Evolutionary conservation across 2,113 vertebrate genomes (phyloP), one percentile per base, ranked within the genome.

Genomic region (Gambusia holbrooki): DNA sequence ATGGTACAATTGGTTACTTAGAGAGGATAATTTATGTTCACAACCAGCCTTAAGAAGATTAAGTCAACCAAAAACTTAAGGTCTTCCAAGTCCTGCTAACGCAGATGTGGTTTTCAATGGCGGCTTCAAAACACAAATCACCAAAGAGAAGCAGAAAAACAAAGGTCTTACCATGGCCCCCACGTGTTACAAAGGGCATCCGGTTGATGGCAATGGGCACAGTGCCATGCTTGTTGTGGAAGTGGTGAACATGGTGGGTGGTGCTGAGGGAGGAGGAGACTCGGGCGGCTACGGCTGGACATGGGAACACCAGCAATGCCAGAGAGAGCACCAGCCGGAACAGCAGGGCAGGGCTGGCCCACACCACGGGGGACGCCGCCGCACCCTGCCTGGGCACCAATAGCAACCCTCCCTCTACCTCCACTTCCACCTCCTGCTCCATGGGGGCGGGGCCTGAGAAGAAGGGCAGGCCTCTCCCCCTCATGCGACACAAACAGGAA

Each of bases 161-260:
- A 32, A 6, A 9, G 51, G 22, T 73, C 97, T 96, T 96, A 98
- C 96, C 96, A 91, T 98, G 96, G 69, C 96, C 96, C 89, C 96
- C 96, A 84, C 97, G 95, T 71, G 96, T 96, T 87, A 97, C 95
- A 89, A 98, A 97, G 93, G 96, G 96, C 94, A 96, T 96, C 91
- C 97, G 94, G 95, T 98, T 97, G 95, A 98, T 98, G 93, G 96
- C 96, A 93, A 98, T 96, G 90, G 97, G 97, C 92, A 96, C 96
- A 30, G 96, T 96, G 85, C 96, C 96, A 86, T 97, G 96, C 88
- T 97, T 97, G 92, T 95, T 97, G 94, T 98, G 96, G 93, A 98
- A 97, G 93, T 98, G 96, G 92, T 97, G 96, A 84, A 97, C 96
- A 71, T 97, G 97, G 93, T 97, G 96, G 58, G 97, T 97, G 85